Conservation (phyloP, 2,113 vertebrate genomes). For the Lipotes vexillifer region DNA sequence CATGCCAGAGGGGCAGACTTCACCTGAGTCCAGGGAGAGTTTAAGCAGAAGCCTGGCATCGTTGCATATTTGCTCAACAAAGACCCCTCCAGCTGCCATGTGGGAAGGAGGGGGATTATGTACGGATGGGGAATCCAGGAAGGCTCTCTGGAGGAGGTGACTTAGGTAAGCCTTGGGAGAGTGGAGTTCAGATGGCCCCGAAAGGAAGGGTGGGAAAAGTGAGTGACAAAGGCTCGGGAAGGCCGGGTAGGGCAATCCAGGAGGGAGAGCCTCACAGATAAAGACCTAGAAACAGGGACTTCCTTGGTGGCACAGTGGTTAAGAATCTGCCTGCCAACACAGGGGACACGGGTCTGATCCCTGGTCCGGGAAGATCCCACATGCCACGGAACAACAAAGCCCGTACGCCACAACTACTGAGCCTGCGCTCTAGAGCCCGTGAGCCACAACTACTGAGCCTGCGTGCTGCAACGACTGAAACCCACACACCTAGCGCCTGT, state of each 20-base stretch:
- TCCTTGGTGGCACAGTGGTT: no score
- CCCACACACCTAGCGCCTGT: no score
- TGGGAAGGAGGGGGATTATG: not conserved
- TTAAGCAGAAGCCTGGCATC: not conserved
- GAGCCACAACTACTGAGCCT: no score
- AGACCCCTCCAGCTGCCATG: not conserved
- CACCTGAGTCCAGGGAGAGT: not conserved
- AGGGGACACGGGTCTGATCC: no score
- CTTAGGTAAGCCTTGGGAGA: not conserved
- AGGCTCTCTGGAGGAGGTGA: not conserved
- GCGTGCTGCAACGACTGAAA: no score
- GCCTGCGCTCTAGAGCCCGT: no score
- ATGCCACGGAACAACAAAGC: no score
- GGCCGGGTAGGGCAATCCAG: not conserved
- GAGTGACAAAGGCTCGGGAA: not conserved
- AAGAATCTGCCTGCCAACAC: no score
- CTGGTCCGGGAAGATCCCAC: no score
- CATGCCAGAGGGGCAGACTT: accelerated
- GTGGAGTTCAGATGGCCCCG: not conserved
- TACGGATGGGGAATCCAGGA: not conserved
- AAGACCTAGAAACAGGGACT: not conserved
- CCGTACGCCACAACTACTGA: no score
- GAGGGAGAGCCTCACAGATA: not conserved
- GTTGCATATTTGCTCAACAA: not conserved
- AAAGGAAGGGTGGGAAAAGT: not conserved